phyloP scores from a whole-genome alignment of 2,888 invertebrate genomes.

The Thysanoteuthis rhombus region DNA sequence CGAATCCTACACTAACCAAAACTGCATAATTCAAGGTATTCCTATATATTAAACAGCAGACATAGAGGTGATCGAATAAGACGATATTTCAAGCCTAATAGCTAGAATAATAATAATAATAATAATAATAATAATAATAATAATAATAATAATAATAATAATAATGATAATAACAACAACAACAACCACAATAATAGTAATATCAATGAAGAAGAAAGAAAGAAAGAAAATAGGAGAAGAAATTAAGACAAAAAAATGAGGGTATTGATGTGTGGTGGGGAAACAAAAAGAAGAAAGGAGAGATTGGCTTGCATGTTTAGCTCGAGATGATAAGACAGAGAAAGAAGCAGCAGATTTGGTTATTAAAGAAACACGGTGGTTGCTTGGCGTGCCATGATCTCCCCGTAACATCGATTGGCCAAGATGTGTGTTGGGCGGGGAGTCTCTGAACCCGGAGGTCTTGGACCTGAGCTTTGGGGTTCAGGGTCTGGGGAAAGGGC shows the following conservation, averaged over 20 bases:
- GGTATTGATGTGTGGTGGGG: too few species aligned
- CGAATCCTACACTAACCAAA: too few species aligned
- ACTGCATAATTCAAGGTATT: too few species aligned
- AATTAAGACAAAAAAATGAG: too few species aligned
- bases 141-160: too few species aligned
- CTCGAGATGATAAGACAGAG: neutral
- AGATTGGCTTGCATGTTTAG: neutral
- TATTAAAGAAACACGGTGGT: neutral
- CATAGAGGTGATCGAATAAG: neutral
- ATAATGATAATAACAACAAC: too few species aligned
- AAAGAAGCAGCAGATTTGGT: neutral
- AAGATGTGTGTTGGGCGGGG: neutral
- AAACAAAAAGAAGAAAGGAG: neutral
- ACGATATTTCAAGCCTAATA: neutral
- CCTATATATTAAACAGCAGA: neutral
- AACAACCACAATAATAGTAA: too few species aligned
- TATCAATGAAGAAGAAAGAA: too few species aligned
- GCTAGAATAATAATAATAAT: neutral
- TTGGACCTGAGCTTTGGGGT: neutral
- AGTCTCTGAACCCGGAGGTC: neutral
- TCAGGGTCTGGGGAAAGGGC: neutral
- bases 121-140: too few species aligned
- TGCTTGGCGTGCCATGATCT: neutral
- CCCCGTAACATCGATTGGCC: neutral
- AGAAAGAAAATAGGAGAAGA: neutral